These are phyloP conservation scores for Sandelia bainsii DNA, from an alignment of 2,797 vertebrate genomes.

Conservation along the genomic window DNA sequence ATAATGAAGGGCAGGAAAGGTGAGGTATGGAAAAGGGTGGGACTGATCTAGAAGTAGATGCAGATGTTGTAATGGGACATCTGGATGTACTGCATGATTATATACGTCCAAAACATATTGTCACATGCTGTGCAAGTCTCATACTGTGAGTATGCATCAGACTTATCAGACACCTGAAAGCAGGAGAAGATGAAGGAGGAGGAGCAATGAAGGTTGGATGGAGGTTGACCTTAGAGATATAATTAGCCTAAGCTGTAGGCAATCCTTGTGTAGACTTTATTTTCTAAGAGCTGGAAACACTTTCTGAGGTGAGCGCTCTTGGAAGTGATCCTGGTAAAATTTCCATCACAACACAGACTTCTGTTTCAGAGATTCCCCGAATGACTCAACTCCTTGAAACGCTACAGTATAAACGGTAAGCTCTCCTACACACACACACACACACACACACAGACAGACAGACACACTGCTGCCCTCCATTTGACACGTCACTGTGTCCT, in stretches of 20 bases:
- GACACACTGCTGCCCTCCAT: constrained; percentile 9
- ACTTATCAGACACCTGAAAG: constrained; percentile 46
- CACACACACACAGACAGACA: constrained; percentile 21
- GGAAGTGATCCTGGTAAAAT: constrained; percentile 67
- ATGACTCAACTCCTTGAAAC: constrained; percentile 74
- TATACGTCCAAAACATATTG: constrained; percentile 11
- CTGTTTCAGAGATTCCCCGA: constrained; percentile 67
- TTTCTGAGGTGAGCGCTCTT: constrained; percentile 68
- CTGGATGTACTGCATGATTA: constrained; percentile 14
- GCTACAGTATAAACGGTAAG: constrained; percentile 52
- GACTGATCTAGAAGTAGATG: constrained; percentile 1
- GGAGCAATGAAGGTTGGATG: constrained; percentile 13
- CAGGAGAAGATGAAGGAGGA: constrained; percentile 33
- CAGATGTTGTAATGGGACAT: not conserved
- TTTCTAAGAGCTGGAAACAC: constrained; percentile 46
- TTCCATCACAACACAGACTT: constrained; percentile 64
- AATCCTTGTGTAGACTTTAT: constrained; percentile 59
- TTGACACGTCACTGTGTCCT: constrained; percentile 43
- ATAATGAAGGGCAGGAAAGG: constrained; percentile 66
- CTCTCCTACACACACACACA: constrained; percentile 30
- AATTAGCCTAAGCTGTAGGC: constrained; percentile 68
- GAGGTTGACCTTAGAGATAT: constrained; percentile 48
- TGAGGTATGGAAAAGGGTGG: constrained; percentile 19
- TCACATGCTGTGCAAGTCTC: not conserved
- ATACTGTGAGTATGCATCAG: not conserved